These are phyloP conservation scores for Porites evermanni DNA, from an alignment of 92 coral and sea anemone species.

Conservation along the genomic window DNA sequence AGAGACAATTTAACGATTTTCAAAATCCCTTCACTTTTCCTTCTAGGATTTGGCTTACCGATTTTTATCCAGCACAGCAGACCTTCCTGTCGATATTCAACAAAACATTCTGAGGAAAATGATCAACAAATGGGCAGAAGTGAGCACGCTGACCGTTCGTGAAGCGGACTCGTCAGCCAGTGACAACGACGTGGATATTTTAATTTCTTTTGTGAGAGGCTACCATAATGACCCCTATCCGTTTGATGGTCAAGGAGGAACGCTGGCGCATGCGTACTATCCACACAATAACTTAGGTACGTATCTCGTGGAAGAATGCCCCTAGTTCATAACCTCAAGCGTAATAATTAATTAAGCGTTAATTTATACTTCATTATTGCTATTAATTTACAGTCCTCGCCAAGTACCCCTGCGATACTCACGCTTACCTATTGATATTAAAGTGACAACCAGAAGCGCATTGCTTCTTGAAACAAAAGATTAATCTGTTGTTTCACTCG, in stretches of 20 bases:
- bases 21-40: too few relatives aligned
- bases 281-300: constrained; percentile 77
- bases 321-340: too few relatives aligned
- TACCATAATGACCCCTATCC: constrained; percentile 74
- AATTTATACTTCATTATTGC: too few relatives aligned
- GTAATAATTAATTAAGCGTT: too few relatives aligned
- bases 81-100: constrained; percentile 52
- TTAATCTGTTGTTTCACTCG: too few relatives aligned
- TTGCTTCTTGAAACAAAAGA: too few relatives aligned
- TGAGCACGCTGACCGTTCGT: constrained; percentile 48
- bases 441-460: too few relatives aligned
- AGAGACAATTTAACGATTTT: too few relatives aligned
- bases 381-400: too few relatives aligned
- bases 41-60: constrained; percentile 63
- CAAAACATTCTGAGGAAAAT: constrained; percentile 58
- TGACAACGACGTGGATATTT: constrained; percentile 77
- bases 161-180: constrained; percentile 48
- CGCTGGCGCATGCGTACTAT: constrained; percentile 90
- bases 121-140: constrained; percentile 69
- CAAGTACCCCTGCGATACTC: too few relatives aligned
- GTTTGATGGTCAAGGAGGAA: constrained; percentile 84
- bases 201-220: constrained; percentile 60
- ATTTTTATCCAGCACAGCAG: constrained; percentile 55
- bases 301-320: too few relatives aligned
- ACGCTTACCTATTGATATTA: too few relatives aligned